These are phyloP conservation scores for Phocoena phocoena DNA, from an alignment of 2,113 vertebrate species.

Conservation along the genomic window DNA sequence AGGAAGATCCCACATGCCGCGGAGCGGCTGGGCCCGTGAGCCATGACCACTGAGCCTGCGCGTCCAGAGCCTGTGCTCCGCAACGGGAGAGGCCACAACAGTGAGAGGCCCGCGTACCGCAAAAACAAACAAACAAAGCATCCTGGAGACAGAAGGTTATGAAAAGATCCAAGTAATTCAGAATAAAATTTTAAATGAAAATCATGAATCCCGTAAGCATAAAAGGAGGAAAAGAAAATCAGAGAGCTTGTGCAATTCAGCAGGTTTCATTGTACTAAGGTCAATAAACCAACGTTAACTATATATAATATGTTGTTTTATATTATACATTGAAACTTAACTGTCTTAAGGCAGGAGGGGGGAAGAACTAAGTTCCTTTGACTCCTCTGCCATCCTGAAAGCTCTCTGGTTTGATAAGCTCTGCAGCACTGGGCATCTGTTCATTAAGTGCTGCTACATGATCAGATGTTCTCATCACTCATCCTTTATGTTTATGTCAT, in stretches of 20 bases:
- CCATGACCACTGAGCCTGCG: no score
- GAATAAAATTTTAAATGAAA: neutral
- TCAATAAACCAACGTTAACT: neutral
- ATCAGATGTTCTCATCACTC: slow-evolving; percentile 50
- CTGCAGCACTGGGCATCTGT: neutral
- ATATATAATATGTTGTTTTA: neutral
- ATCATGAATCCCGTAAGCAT: neutral
- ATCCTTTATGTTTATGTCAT: slow-evolving; percentile 5
- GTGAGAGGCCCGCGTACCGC: no score
- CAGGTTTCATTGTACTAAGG: neutral
- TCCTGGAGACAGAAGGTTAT: neutral
- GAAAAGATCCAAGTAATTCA: neutral
- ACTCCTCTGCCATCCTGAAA: neutral
- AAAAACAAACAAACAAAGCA: neutral
- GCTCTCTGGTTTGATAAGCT: neutral
- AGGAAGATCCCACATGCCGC: no score
- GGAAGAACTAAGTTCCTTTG: neutral
- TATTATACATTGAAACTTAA: neutral
- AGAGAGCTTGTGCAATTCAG: neutral
- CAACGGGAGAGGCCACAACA: no score
- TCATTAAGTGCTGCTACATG: neutral
- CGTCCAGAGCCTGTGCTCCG: no score
- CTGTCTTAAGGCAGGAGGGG: neutral
- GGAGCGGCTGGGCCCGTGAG: no score
- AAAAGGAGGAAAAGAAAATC: neutral